A percentile compares a stretch with the other conserved stretches of the same genome.
Evolutionary conservation across 1,140 invertebrate species (phyloP).

Genomic region (Phortica variegata): DNA sequence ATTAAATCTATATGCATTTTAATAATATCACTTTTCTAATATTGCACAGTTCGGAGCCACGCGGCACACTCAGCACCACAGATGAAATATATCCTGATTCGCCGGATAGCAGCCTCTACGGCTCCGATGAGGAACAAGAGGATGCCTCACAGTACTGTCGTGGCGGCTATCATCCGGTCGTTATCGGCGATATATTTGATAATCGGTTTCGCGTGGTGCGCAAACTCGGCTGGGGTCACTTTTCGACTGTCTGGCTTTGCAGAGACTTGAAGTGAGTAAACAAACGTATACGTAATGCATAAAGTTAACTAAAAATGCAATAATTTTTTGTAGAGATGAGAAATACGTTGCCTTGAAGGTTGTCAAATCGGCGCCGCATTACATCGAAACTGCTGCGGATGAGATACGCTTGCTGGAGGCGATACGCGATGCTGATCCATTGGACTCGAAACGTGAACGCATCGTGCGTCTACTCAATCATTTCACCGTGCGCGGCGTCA

Average conservation of each 20-base stretch:
- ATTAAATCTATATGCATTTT: too few species aligned
- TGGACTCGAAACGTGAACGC: conserved; percentile 87
- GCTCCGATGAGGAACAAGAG: conserved; percentile 88
- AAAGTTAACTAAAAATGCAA: neutral
- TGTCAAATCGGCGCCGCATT: conserved; percentile 97
- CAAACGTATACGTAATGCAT: neutral
- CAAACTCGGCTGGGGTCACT: conserved; percentile 98
- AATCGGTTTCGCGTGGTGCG: conserved; percentile 92
- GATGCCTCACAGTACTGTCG: conserved; percentile 91
- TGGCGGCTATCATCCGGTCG: conserved; percentile 95
- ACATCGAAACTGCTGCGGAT: conserved; percentile 97
- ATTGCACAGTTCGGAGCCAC: conserved; percentile 50
- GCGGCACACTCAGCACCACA: conserved; percentile 46
- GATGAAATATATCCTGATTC: conserved; percentile 55
- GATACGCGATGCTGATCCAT: conserved; percentile 87
- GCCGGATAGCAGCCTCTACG: conserved; percentile 52
- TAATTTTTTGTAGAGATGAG: conserved; percentile 65
- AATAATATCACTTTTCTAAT: conserved; percentile 6
- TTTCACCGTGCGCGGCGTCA: conserved; percentile 96
- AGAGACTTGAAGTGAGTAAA: conserved; percentile 74
- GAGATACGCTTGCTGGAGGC: conserved; percentile 96
- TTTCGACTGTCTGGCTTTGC: conserved; percentile 97
- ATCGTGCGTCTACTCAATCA: conserved; percentile 97
- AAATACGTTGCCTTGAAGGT: conserved; percentile 97
- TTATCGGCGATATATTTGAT: conserved; percentile 90